Evolutionary conservation across 2,797 vertebrate species (phyloP), one percentile per base, ranked within the genome.

Genomic region (Cossypha niveicapilla): DNA sequence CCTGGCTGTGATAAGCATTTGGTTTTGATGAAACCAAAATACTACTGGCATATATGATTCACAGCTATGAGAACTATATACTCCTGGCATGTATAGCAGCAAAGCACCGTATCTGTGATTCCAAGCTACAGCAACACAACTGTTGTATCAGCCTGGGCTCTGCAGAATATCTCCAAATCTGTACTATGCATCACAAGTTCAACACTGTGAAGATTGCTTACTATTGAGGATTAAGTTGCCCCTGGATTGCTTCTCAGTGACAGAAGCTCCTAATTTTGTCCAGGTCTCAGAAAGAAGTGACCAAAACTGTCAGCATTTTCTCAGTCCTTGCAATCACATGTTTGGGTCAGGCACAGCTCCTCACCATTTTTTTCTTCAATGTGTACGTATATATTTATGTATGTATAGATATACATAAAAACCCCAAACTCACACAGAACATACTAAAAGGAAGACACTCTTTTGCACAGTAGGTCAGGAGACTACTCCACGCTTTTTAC

Each of bases 301-400:
- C 28, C n/a, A 34, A 56, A 93, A n/a, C 3, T 2, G 9, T 15
- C 34, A 70, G 19, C 24, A 42, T 70, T 76, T 70, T 57, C 48
- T 77, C 39, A 83, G 27, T 35, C 15, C 50, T 50, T 35, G 22
- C n/a, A 39, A 13, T 51, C 15, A 25, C 0, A 1, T 35, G 17
- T 66, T 66, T 2, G 4, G 44, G 15, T 56, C 35, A 62, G 66
- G 19, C 39, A 78, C 18, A 50, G 19, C 3, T 14, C n/a, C 54
- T 68, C 28, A 44, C 7, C 2, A 6, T 61, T 93, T 54, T 54
- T 34, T 78, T 32, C 14, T 24, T 71, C 62, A 56, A 18, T 19
- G 10, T 30, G 5, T 35, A 35, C 1, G 2, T 13, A 28, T 27
- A 8, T 28, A 6, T 47, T 9, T 41, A 4, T 21, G 2, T 19